Base-by-base conservation (phyloP, 2,797 vertebrate species). In the Danio tinwini region DNA sequence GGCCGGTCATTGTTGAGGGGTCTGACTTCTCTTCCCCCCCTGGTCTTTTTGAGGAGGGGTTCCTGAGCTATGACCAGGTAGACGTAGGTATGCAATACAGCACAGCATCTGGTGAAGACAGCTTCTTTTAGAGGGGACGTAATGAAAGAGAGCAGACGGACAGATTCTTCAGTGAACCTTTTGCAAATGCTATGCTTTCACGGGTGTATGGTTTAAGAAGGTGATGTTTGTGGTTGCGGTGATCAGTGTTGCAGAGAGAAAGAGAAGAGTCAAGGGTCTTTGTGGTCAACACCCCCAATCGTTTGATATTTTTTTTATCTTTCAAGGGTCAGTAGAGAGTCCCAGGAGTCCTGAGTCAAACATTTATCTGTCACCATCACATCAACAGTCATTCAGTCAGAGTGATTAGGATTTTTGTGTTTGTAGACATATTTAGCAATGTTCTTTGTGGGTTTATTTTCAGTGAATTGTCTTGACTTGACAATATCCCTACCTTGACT, bases 71-170 rank as follows among this genome's bases (percentile, higher is more conserved):
- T 74, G 61, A 78, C 77, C 80, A 81, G 83, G 81, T 85, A 71
- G 84, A 58, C 44, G 64, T 59, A 45, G 74, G 81, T 47, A 45
- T 52, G 63, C 73, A 64, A 52, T 70, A 78, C 62, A 58, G 21
- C 49, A 52, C 62, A 78, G 75, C 40, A 40, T 82, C 76, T 74
- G 75, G 82, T 42, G 87, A 84, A 84, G 85, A 85, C 84, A 86
- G 84, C 74, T 87, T 81, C 81, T 85, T 84, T 86, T 85, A 77
- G 81, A 80, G 76, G 59, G 58, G 63, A 47, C 17, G 19, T 78
- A 78, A 81, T 85, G 83, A 86, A 69, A 70, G n/a, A 56, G 76
- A 76, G 37, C 49, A 50, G 47, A 65, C 21, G 56, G 49, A 71
- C 16, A 44, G 68, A 59, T 79, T 61, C 37, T 50, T 69, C 12